Conservation (phyloP, 2,113 vertebrate genomes). For the Ondatra zibethicus region DNA sequence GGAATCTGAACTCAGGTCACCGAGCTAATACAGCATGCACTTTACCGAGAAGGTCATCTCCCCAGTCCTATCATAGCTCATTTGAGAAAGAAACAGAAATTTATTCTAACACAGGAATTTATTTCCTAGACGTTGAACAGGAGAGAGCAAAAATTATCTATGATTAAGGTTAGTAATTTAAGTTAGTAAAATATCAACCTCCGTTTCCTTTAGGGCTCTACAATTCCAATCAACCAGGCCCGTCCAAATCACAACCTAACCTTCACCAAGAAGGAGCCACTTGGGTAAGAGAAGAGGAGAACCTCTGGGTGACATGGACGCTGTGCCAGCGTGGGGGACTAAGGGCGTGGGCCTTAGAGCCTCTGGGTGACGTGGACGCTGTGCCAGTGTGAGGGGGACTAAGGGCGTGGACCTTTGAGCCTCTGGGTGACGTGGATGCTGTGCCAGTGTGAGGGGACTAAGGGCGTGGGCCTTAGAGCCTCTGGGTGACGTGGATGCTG, state of each 20-base stretch:
- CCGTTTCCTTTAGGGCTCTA: conserved; percentile 86
- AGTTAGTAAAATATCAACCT: not conserved
- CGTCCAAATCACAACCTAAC: conserved; percentile 91
- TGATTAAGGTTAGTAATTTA: not conserved
- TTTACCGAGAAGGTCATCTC: not conserved
- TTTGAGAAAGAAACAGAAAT: not conserved
- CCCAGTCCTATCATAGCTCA: not conserved
- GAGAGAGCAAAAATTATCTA: not conserved
- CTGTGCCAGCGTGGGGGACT: not conserved
- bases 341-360: not conserved
- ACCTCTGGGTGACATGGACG: too few relatives aligned
- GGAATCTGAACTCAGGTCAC: too few relatives aligned
- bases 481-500: not conserved
- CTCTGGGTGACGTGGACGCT: not conserved
- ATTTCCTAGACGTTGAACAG: not conserved
- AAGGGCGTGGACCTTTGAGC: not conserved
- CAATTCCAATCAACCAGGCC: conserved; percentile 92
- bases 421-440: not conserved
- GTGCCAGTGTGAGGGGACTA: too few relatives aligned
- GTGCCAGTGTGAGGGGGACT: too few relatives aligned
- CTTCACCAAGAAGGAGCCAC: conserved; percentile 91
- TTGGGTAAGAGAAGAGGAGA: conserved; percentile 86
- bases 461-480: not conserved
- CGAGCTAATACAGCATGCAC: not conserved
- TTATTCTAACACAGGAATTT: not conserved